Base-by-base conservation (phyloP, 2,888 invertebrate species). In the Parelbella ahira region DNA sequence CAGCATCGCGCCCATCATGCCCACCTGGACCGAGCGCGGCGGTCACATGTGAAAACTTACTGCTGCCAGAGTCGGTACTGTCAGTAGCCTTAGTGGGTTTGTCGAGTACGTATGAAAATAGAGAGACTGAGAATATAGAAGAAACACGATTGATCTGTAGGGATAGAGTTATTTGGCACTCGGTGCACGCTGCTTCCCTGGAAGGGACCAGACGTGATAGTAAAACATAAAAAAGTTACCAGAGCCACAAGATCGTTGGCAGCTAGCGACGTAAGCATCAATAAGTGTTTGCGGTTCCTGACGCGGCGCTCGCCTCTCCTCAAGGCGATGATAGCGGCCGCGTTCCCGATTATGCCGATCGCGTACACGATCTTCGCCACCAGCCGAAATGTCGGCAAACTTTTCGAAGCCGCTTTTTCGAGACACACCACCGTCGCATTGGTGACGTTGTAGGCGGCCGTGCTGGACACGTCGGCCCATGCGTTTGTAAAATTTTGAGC, bases 251-350 rank as follows among this genome's bases (percentile, higher is more conserved):
- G 84, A 73, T 96, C 95, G 63, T 95, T 95, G 33, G 89, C 90
- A 15, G 93, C 93, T 51, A 96, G 76, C 54, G 94, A 94, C 12
- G 94, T 92, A 44, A 93, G 78, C 90, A 96, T 91, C 59, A 96
- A 80, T 54, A 94, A 89, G 75, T 96, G 95, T 68, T 95, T 94
- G 51, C 92, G 90, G 68, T 95, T 95, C 59, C 94, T 88, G 23
- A 92, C 90, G 62, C 91, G 90, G 53, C 91, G 89, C 72, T 94
- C 93, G 0, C 91, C 91, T 47, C 90, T 89, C 57, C 92, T 88
- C 56, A 96, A 87, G 50, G 93, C 93, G 37, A 92, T 78, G 36
- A 96, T 88, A 3, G 95, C 95, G n/a, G 92, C 88, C 4, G 92
- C 84, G 62, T 95, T 96, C 2, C 94, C 95, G 12, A 92, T 54